phyloP scores from a whole-genome alignment of 2,113 vertebrate genomes.

The Solenodon paradoxus region DNA sequence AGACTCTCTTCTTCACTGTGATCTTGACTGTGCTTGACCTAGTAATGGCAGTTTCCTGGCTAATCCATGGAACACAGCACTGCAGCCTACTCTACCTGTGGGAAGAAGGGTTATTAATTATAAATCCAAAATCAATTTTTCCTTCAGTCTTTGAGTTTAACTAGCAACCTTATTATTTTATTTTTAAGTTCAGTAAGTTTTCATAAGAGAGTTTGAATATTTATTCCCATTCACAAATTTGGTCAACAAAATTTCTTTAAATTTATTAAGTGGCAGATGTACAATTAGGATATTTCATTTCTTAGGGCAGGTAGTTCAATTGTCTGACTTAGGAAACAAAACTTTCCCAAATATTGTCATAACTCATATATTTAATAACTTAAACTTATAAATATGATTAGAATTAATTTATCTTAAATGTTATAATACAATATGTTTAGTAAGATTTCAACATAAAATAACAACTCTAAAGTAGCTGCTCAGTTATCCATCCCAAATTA shows the following conservation, averaged over 20 bases:
- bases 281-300: slow-evolving; percentile 21
- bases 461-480: not conserved
- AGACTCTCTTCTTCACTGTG: not conserved
- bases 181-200: slow-evolving; percentile 23
- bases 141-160: not conserved
- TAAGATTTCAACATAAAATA: slow-evolving; percentile 21
- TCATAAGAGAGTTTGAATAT: slow-evolving; percentile 19
- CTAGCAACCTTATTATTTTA: slow-evolving; percentile 21
- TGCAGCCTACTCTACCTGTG: not conserved
- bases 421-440: not conserved
- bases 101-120: not conserved
- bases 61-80: not conserved
- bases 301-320: not conserved
- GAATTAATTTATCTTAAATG: not conserved
- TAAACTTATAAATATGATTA: slow-evolving; percentile 23
- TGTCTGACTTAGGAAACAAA: slow-evolving; percentile 21
- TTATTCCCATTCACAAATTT: slow-evolving; percentile 14
- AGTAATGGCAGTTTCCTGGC: not conserved
- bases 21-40: not conserved
- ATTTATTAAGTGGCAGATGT: not conserved
- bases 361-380: slow-evolving; percentile 12
- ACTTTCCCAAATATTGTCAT: not conserved
- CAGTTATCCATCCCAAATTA: not conserved
- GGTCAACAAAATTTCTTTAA: slow-evolving; percentile 17
- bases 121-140: not conserved